Conservation (phyloP, 1,140 invertebrate species). For the Magallana ariakensis region DNA sequence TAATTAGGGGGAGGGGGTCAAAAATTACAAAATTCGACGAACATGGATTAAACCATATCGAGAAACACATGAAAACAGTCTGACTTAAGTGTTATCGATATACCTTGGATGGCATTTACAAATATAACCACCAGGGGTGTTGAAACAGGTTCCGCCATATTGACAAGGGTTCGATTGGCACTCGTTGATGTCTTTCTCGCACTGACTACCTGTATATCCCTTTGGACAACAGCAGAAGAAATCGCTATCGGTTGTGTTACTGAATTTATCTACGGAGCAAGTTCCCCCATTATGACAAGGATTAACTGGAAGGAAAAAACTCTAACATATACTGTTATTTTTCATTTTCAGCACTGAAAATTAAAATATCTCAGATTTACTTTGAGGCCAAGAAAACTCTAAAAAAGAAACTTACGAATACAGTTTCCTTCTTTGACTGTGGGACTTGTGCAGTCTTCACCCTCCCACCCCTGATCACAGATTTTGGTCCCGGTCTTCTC, state of each 20-base stretch:
- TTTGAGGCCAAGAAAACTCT: too few species aligned
- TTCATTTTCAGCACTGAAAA: neutral
- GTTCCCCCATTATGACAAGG: neutral
- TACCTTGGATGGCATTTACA: conserved; percentile 32
- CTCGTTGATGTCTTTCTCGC: conserved; percentile 39
- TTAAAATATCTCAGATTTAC: too few species aligned
- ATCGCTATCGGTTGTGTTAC: neutral
- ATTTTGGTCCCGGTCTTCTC: conserved; percentile 86
- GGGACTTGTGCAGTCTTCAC: conserved; percentile 85
- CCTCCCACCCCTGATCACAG: conserved; percentile 93
- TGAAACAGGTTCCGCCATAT: conserved; percentile 23
- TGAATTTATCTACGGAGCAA: conserved; percentile 18
- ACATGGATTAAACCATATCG: too few species aligned
- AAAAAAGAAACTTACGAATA: too few species aligned
- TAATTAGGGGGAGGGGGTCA: too few species aligned
- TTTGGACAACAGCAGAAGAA: conserved; percentile 16
- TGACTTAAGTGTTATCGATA: neutral
- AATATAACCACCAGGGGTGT: neutral
- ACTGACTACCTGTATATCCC: conserved; percentile 11
- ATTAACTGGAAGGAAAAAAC: neutral
- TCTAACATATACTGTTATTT: neutral
- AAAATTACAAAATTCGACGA: too few species aligned
- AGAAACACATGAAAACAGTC: too few species aligned
- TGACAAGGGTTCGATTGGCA: neutral
- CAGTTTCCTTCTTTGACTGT: conserved; percentile 1